Base-by-base conservation (phyloP, 2,113 vertebrate species). In the Spilogale gracilis region DNA sequence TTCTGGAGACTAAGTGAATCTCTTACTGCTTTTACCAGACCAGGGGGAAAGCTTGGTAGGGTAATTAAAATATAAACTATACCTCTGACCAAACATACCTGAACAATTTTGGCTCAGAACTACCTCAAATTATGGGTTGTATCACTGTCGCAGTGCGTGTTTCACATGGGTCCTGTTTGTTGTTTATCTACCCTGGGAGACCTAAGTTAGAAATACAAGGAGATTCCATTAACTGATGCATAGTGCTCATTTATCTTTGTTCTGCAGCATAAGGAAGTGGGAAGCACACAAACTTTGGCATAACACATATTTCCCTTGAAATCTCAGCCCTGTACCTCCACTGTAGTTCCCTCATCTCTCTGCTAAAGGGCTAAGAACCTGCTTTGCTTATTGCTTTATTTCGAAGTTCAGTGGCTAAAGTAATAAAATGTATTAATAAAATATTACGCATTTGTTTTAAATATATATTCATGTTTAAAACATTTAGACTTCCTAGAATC, bases 381-480 rank as follows among this genome's bases (percentile, higher is more conserved):
- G 21, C 25, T 8, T 87, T 65, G 8, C 27, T 25, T 67, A 9
- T 89, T 74, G 27, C 52, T 79, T 80, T 50, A 60, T 48, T 93
- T 93, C 45, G 54, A 65, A 84, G 43, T 89, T 93, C 5, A 78
- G 54, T 67, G 30, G 48, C 61, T 83, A 50, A 56, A 85, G 27
- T 65, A 67, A 80, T 48, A 90, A 90, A 74, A 83, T 0, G 27
- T 95, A 69, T 43, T 92, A 69, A 86, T 91, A 56, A 61, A 95
- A 81, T 79, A 60, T 56, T 45, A 60, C 20, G 90, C 67, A 58
- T 48, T n/a, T 21, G 11, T 80, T 84, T 95, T 20, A 92, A 89
- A 54, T 48, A 45, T 9, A 74, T 32, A 43, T 10, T 27, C 27
- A 92, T 38, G 17, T 88, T 69, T 80, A 54, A 94, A 85, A 60